Conservation (phyloP, 2,113 vertebrate genomes). For the Smithornis capensis region DNA sequence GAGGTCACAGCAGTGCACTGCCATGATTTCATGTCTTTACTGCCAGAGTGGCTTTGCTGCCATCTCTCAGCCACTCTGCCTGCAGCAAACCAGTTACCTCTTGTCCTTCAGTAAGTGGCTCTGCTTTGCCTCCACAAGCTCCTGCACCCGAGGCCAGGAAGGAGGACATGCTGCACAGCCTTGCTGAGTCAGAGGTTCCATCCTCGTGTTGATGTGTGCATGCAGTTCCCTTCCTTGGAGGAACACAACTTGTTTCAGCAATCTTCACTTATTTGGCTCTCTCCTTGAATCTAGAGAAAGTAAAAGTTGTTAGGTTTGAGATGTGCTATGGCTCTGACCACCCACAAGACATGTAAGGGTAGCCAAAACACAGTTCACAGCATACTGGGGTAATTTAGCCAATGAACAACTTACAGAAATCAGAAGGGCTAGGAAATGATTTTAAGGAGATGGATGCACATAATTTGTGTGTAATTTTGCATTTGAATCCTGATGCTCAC, state of each 20-base stretch:
- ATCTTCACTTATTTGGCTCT: background rate
- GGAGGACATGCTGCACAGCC: fast-evolving
- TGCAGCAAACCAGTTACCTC: background rate
- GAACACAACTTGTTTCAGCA: fast-evolving
- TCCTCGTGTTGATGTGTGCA: background rate
- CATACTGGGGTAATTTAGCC: background rate
- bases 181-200: background rate
- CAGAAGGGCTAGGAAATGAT: background rate
- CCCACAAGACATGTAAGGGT: background rate
- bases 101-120: background rate
- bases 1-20: background rate
- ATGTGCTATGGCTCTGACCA: background rate
- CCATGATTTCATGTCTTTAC: background rate
- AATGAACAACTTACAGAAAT: background rate
- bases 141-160: background rate
- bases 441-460: background rate
- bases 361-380: background rate
- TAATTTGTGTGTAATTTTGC: background rate
- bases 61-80: background rate
- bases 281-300: background rate
- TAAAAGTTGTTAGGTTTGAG: background rate
- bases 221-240: background rate
- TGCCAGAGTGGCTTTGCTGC: background rate
- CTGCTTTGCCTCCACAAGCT: background rate
- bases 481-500: background rate